phyloP scores from a whole-genome alignment of 2,113 vertebrate species.

The Apteryx mantelli region DNA sequence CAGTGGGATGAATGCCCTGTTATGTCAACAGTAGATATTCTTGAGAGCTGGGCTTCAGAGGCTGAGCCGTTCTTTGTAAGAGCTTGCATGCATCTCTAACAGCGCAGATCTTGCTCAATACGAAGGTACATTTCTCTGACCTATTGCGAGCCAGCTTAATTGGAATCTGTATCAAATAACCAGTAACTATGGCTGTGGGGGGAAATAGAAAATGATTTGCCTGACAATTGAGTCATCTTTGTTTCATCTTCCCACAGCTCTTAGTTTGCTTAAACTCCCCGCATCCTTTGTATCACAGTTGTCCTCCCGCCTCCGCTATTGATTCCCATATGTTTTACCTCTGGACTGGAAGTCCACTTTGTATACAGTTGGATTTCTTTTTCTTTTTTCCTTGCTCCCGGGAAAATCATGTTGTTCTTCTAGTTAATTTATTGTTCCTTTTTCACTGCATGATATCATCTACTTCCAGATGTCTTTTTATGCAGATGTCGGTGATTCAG shows the following conservation, averaged over 20 bases:
- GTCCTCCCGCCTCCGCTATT: conserved; percentile 39
- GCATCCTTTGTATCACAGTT: conserved; percentile 47
- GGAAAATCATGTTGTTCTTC: conserved; percentile 35
- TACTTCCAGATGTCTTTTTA: conserved; percentile 70
- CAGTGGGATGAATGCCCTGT: neutral
- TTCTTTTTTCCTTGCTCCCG: conserved; percentile 15
- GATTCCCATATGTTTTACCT: conserved; percentile 58
- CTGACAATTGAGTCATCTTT: conserved; percentile 63
- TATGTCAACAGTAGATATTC: neutral
- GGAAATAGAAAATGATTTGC: conserved; percentile 37
- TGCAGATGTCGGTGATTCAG: conserved; percentile 48
- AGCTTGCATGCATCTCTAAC: neutral
- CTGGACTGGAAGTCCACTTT: conserved; percentile 18
- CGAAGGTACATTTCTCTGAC: neutral
- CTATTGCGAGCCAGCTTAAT: conserved; percentile 26
- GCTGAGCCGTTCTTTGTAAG: neutral
- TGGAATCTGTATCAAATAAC: conserved; percentile 64
- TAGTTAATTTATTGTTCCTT: conserved; percentile 63
- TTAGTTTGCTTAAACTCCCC: conserved; percentile 43
- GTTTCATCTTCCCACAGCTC: conserved; percentile 71
- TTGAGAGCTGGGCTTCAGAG: neutral
- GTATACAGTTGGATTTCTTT: neutral
- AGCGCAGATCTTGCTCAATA: neutral
- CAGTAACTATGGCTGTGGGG: neutral
- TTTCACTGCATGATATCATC: conserved; percentile 30